Percentiles rank a stretch among this genome's conserved stretches.
phyloP scores from a whole-genome alignment of 2,797 vertebrate species.

The Rhadinocentrus ornatus region DNA sequence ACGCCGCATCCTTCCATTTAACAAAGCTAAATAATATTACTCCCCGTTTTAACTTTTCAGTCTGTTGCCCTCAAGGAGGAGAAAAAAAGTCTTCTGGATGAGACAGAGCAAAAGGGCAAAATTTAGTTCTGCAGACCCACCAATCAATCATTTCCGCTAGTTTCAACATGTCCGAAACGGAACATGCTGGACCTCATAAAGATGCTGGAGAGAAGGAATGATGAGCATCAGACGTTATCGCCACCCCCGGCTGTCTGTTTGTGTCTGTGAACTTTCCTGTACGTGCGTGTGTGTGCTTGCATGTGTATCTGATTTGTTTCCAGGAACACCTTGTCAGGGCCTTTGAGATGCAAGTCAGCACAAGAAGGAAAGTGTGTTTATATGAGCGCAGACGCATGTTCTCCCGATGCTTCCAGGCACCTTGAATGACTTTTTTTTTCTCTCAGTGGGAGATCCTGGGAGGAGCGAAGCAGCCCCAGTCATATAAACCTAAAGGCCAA shows the following conservation, averaged over 20 bases:
- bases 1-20: slow-evolving; percentile 76
- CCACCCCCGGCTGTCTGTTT: slow-evolving; percentile 13
- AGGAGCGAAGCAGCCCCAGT: slow-evolving; percentile 70
- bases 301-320: slow-evolving; percentile 73
- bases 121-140: slow-evolving; percentile 70
- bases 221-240: slow-evolving; percentile 62
- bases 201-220: slow-evolving; percentile 49
- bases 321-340: slow-evolving; percentile 79
- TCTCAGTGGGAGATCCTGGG: slow-evolving; percentile 82
- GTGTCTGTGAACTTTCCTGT: slow-evolving; percentile 39
- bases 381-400: slow-evolving; percentile 74
- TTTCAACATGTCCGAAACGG: slow-evolving; percentile 77
- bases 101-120: slow-evolving; percentile 72
- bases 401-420: slow-evolving; percentile 78
- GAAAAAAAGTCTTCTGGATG: slow-evolving; percentile 64
- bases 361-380: slow-evolving; percentile 82
- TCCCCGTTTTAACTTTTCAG: slow-evolving; percentile 77
- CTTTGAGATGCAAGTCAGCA: slow-evolving; percentile 85
- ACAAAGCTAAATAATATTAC: slow-evolving; percentile 82
- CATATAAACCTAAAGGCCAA: slow-evolving; percentile 80
- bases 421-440: slow-evolving; percentile 75
- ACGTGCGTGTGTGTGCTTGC: slow-evolving; percentile 25
- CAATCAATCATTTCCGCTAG: slow-evolving; percentile 76
- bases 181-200: slow-evolving; percentile 64
- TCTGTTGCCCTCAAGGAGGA: slow-evolving; percentile 59